Conservation (phyloP, 2,888 invertebrate species). For the Torymus aiolomorphi region DNA sequence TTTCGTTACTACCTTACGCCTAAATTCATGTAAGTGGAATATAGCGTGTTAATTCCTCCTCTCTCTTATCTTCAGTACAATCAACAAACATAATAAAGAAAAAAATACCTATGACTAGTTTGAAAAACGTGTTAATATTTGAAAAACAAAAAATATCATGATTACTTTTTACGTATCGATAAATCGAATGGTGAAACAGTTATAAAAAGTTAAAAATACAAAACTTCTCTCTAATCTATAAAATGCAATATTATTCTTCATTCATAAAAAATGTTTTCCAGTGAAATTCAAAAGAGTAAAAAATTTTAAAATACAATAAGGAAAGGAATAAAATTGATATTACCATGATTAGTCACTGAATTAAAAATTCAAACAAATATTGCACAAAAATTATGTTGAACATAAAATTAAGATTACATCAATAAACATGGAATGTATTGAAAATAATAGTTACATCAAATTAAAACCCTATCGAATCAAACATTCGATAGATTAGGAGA, state of each 20-base stretch:
- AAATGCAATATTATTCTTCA: constrained; percentile 24
- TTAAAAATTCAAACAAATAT: constrained; percentile 15
- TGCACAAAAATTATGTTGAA: constrained; percentile 27
- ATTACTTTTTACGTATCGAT: background rate
- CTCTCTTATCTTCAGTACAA: constrained; percentile 25
- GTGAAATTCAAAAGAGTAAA: background rate
- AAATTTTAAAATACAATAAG: background rate
- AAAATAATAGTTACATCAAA: background rate
- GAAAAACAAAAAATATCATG: background rate
- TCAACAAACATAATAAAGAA: constrained; percentile 31
- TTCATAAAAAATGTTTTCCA: background rate
- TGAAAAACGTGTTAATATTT: constrained; percentile 24
- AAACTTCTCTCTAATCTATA: constrained; percentile 32
- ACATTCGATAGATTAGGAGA: constrained; percentile 35
- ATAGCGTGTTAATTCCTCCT: constrained; percentile 52
- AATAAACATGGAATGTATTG: constrained; percentile 13
- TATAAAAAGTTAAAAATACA: constrained; percentile 7
- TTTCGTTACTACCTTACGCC: constrained; percentile 42
- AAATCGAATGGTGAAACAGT: background rate
- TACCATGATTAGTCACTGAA: background rate
- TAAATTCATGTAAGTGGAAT: constrained; percentile 45
- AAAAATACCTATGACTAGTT: constrained; percentile 47
- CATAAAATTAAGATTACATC: constrained; percentile 14
- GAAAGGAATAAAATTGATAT: background rate
- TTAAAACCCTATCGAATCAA: background rate